Percentiles rank a stretch among this genome's conserved stretches.
Conservation (phyloP, 2,888 invertebrate species). For the Agrochola lota region DNA sequence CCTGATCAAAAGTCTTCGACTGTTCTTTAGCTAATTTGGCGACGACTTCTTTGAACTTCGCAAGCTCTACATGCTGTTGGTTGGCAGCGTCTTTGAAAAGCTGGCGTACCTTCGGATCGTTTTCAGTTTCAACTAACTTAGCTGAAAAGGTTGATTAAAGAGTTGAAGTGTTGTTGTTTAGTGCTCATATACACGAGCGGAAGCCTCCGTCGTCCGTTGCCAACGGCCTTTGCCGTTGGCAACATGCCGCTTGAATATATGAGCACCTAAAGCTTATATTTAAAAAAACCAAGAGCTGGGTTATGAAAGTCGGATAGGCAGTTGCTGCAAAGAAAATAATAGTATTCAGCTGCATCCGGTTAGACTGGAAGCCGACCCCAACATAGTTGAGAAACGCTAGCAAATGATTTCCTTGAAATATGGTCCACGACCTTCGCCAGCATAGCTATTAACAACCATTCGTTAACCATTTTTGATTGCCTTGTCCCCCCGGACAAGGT, state of each 20-base stretch:
- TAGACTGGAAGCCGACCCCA: not conserved
- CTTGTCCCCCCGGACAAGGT: no score
- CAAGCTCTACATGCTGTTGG: slow-evolving; percentile 4
- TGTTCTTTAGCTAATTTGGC: slow-evolving; percentile 7
- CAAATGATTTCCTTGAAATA: no score
- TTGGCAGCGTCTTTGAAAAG: not conserved
- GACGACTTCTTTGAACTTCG: slow-evolving; percentile 13
- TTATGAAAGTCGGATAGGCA: not conserved
- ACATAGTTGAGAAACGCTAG: not conserved
- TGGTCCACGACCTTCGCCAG: no score
- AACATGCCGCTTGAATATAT: no score
- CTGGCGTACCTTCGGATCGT: not conserved
- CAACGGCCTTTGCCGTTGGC: no score
- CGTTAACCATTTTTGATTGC: no score
- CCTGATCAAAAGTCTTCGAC: slow-evolving; percentile 3
- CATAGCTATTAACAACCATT: no score
- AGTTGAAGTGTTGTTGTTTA: not conserved
- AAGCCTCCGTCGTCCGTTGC: no score
- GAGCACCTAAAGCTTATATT: no score
- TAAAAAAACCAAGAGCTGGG: not conserved
- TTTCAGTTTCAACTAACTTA: not conserved
- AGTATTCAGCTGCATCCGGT: not conserved
- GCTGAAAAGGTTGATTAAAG: slow-evolving; percentile 6
- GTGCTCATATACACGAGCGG: no score
- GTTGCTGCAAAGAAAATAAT: not conserved